phyloP scores from a whole-genome alignment of 2,888 invertebrate species.

The Cosmia pyralina region DNA sequence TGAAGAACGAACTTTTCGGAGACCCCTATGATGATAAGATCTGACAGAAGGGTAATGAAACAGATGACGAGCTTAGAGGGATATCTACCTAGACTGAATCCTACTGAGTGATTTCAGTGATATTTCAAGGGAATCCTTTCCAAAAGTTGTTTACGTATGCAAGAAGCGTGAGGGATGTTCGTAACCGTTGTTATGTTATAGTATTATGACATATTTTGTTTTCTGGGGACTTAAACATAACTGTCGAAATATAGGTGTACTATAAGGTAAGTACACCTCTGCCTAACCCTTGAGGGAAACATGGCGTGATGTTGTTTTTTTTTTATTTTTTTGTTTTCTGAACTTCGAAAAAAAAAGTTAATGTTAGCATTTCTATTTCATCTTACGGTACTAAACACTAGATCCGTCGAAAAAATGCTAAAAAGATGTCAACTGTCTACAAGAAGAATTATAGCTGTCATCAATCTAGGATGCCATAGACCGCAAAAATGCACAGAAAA shows the following conservation, averaged over 20 bases:
- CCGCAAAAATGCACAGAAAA: not conserved
- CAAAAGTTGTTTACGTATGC: slow-evolving; percentile 2
- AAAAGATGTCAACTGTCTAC: slow-evolving; percentile 18
- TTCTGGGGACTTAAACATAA: too few species aligned
- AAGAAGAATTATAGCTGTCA: slow-evolving; percentile 21
- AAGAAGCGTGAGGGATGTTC: not conserved
- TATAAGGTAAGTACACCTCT: too few species aligned
- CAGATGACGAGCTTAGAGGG: slow-evolving; percentile 2
- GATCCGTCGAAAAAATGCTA: not conserved
- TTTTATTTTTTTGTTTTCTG: too few species aligned
- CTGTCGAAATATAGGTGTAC: too few species aligned
- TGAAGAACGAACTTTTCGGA: too few species aligned
- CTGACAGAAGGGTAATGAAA: not conserved
- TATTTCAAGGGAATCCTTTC: slow-evolving; percentile 25
- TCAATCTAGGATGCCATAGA: slow-evolving; percentile 10
- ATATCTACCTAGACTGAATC: not conserved
- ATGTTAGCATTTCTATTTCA: not conserved
- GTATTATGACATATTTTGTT: not conserved
- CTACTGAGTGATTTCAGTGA: slow-evolving; percentile 33
- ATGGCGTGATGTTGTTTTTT: too few species aligned
- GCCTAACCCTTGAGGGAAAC: too few species aligned
- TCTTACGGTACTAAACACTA: not conserved
- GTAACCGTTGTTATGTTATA: not conserved
- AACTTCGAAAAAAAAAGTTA: not conserved
- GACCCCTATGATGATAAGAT: not conserved